Evolutionary conservation across 2,113 vertebrate genomes (phyloP).

Genomic region (Setophaga kirtlandii): DNA sequence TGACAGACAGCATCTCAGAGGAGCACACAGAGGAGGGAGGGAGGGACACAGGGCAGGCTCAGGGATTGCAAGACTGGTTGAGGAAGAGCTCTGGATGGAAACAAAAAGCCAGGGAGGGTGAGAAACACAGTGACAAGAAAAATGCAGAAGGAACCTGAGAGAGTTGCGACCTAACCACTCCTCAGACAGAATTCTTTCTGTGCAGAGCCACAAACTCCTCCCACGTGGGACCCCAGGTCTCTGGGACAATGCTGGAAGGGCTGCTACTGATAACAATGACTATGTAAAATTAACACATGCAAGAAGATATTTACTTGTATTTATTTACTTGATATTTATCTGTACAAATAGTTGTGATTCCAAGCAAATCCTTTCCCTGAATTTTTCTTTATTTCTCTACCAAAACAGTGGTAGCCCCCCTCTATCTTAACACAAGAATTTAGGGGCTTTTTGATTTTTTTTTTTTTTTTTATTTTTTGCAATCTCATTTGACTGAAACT

Average conservation of each 20-base stretch:
- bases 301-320: background rate
- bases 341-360: background rate
- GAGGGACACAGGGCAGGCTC: background rate
- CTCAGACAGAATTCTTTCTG: background rate
- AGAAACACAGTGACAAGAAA: background rate
- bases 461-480: background rate
- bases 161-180: accelerated
- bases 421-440: background rate
- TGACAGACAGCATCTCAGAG: background rate
- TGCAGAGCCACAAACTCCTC: background rate
- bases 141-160: background rate
- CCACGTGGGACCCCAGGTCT: background rate
- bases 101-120: background rate
- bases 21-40: background rate
- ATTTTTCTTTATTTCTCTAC: background rate
- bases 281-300: background rate
- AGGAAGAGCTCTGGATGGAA: background rate
- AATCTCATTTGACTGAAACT: background rate
- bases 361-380: background rate
- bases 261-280: background rate
- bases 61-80: accelerated
- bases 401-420: background rate
- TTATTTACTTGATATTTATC: background rate
- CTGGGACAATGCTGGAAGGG: background rate
- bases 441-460: background rate